Evolutionary conservation across 2,113 vertebrate genomes (phyloP).

Genomic region (Pheucticus melanocephalus): DNA sequence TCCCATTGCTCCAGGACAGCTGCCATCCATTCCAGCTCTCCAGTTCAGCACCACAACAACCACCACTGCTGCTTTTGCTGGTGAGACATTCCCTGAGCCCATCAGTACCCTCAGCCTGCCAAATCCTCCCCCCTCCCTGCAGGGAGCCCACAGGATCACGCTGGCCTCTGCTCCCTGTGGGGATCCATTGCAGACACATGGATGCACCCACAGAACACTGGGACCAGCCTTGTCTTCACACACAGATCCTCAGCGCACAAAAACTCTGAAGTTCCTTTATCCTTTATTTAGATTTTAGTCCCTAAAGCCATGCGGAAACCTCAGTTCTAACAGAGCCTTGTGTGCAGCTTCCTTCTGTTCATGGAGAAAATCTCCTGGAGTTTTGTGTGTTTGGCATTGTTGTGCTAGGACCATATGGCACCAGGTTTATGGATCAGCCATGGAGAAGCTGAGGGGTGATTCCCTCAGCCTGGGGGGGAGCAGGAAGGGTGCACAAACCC

Average conservation of each 20-base stretch:
- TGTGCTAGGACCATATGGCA: neutral
- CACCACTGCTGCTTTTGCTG: neutral
- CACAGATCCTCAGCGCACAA: neutral
- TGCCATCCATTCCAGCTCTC: neutral
- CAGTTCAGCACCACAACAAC: neutral
- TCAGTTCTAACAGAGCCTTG: neutral
- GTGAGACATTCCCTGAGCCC: neutral
- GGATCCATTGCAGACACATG: rapidly evolving
- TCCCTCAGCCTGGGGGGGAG: neutral
- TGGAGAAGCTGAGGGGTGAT: neutral
- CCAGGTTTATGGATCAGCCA: neutral
- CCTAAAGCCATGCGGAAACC: neutral
- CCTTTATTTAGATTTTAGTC: neutral
- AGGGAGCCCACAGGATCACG: neutral
- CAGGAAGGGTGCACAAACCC: neutral
- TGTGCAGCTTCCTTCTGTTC: neutral
- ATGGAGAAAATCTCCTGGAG: neutral
- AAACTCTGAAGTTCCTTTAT: neutral
- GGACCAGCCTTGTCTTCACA: neutral
- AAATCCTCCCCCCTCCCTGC: neutral
- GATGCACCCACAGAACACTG: neutral
- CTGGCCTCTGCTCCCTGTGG: neutral
- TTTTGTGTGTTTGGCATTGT: neutral
- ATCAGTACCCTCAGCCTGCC: neutral
- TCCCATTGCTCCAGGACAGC: neutral